phyloP scores from a whole-genome alignment of 23 tunicate genomes.

The Trididemnum clinides region DNA sequence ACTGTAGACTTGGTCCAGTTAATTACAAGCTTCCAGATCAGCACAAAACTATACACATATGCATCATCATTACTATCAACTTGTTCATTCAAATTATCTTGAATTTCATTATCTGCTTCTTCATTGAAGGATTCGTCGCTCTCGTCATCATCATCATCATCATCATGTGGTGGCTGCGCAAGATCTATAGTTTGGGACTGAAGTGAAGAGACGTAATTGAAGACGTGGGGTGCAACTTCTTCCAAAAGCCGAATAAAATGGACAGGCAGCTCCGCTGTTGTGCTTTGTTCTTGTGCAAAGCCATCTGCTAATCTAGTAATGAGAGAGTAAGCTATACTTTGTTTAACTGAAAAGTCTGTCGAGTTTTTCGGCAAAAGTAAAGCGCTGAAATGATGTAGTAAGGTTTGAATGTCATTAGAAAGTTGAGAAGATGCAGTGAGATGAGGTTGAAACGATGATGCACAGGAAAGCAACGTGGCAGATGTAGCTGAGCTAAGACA shows the following conservation, averaged over 20 bases:
- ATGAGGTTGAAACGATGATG: constrained; percentile 35
- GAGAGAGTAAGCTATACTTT: constrained; percentile 33
- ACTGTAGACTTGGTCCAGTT: constrained; percentile 1
- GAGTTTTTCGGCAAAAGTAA: neutral
- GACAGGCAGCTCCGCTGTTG: neutral
- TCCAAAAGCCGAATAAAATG: neutral
- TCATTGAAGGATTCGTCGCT: neutral
- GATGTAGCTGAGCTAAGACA: constrained; percentile 16
- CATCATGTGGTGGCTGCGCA: neutral
- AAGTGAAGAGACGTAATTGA: neutral
- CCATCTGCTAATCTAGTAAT: constrained; percentile 16
- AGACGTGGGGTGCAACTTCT: neutral
- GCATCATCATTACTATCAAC: neutral
- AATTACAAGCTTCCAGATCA: constrained; percentile 50
- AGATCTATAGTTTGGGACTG: neutral
- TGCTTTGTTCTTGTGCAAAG: neutral
- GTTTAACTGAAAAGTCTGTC: neutral
- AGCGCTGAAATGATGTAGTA: constrained; percentile 56
- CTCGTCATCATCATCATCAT: neutral
- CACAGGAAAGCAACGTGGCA: constrained; percentile 18
- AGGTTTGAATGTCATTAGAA: constrained; percentile 62
- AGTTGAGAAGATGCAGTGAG: constrained; percentile 43
- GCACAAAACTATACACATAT: constrained; percentile 6
- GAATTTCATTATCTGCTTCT: neutral
- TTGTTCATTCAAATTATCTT: neutral